These are phyloP conservation scores for Zeuzera pyrina DNA, from an alignment of 2,888 invertebrate species.

Conservation along the genomic window DNA sequence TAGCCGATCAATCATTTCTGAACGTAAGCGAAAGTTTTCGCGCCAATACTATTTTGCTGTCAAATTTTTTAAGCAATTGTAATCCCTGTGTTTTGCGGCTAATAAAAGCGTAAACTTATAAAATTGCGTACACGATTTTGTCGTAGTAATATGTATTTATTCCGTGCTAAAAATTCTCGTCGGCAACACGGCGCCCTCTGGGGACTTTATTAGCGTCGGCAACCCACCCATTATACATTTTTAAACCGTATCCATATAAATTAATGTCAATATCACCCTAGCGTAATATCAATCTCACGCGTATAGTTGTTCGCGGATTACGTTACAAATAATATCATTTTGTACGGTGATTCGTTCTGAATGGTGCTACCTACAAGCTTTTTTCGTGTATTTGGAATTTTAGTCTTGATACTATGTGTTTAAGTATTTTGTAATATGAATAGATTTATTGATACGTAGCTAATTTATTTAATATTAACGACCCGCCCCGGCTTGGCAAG, in stretches of 20 bases:
- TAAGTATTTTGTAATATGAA: too few relatives aligned
- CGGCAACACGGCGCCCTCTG: conserved; percentile 33
- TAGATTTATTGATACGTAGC: too few relatives aligned
- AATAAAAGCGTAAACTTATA: conserved; percentile 7
- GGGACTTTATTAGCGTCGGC: conserved; percentile 65
- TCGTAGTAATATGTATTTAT: too few relatives aligned
- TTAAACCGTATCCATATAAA: conserved; percentile 73
- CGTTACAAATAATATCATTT: conserved; percentile 72
- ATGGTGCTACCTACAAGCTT: conserved; percentile 52
- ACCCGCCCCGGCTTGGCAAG: too few relatives aligned
- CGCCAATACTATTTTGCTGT: conserved; percentile 15
- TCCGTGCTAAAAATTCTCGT: conserved; percentile 35
- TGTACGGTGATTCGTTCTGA: conserved; percentile 71
- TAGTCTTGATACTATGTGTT: conserved; percentile 33
- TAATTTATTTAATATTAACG: too few relatives aligned
- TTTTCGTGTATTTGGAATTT: conserved; percentile 17
- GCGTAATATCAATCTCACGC: conserved; percentile 66
- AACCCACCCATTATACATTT: conserved; percentile 68
- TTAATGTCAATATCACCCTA: conserved; percentile 70
- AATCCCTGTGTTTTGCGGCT: conserved; percentile 10
- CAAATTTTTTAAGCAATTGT: conserved; percentile 1
- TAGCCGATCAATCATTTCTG: conserved; percentile 43
- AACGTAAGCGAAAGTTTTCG: conserved; percentile 16
- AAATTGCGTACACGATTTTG: conserved; percentile 8
- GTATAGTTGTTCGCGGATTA: conserved; percentile 70